These are phyloP conservation scores for Biston betularia DNA, from an alignment of 2,888 invertebrate species.

Conservation along the genomic window DNA sequence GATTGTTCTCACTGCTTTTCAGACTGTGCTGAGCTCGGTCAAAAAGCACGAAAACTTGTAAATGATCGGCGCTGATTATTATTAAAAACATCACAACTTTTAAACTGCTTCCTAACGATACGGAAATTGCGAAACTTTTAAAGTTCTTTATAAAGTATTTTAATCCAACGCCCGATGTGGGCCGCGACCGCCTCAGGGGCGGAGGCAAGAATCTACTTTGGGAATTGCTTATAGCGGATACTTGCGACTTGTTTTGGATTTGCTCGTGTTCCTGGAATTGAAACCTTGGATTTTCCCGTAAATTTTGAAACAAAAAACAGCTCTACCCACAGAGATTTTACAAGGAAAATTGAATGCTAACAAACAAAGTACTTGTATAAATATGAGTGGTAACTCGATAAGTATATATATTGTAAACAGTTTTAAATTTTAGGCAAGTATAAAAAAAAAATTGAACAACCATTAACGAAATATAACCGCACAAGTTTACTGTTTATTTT, in stretches of 20 bases:
- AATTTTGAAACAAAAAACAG: no score
- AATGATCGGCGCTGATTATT: constrained; percentile 9
- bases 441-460: no score
- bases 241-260: not conserved
- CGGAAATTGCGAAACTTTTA: constrained; percentile 20
- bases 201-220: constrained; percentile 7
- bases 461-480: no score
- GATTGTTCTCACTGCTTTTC: no score
- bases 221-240: constrained; percentile 16
- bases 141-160: constrained; percentile 20
- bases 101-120: constrained; percentile 12
- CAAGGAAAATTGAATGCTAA: no score
- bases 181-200: constrained; percentile 4
- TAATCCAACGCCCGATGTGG: constrained; percentile 21
- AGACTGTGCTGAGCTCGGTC: not conserved
- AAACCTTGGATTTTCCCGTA: not conserved
- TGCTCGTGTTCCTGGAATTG: not conserved
- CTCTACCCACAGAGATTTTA: no score
- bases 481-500: no score
- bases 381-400: no score
- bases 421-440: no score
- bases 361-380: no score
- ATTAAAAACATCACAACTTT: constrained; percentile 14
- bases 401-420: no score
- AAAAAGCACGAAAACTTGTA: constrained; percentile 1